phyloP scores from a whole-genome alignment of 2,113 vertebrate species.

The Bos indicus region DNA sequence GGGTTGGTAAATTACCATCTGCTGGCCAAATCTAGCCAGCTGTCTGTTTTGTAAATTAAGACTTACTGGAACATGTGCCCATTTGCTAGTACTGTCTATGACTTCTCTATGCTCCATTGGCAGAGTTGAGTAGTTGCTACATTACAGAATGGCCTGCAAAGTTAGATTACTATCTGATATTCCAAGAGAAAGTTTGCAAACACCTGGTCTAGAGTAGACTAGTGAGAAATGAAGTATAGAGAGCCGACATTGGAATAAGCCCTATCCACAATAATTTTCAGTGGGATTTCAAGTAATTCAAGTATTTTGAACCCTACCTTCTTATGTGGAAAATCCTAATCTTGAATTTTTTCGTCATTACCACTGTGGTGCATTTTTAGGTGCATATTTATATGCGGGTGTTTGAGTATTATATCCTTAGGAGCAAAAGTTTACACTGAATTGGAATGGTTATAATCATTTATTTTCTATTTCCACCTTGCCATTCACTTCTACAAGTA shows the following conservation, averaged over 20 bases:
- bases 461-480: conserved; percentile 25
- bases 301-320: background rate
- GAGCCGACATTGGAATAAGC: background rate
- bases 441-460: background rate
- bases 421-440: background rate
- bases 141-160: background rate
- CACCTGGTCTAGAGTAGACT: background rate
- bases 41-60: background rate
- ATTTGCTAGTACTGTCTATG: background rate
- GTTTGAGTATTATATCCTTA: background rate
- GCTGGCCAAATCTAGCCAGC: background rate
- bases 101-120: rapidly evolving
- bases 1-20: background rate
- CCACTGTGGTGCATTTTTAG: background rate
- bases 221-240: background rate
- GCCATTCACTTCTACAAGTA: background rate
- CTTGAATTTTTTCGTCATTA: background rate
- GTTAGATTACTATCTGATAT: background rate
- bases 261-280: background rate
- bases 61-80: background rate
- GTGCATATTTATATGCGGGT: background rate
- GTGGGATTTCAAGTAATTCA: background rate
- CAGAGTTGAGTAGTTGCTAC: background rate
- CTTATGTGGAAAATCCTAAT: background rate
- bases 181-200: background rate